Conservation (phyloP, 2,888 invertebrate genomes). For the Malachius bipustulatus region DNA sequence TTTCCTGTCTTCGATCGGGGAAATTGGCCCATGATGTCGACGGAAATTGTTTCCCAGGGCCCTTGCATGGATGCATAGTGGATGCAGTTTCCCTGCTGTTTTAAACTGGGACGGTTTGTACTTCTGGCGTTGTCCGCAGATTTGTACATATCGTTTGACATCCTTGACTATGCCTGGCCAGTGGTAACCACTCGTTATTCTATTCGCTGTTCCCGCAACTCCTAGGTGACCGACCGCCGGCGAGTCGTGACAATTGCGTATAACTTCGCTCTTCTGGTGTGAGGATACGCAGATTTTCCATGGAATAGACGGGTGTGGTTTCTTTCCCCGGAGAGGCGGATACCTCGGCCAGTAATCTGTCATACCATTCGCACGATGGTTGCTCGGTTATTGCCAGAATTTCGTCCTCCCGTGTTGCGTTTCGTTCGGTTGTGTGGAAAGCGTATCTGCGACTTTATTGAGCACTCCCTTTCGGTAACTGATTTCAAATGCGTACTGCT, state of each 20-base stretch:
- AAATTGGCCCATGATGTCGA: not conserved
- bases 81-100: not conserved
- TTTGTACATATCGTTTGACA: not conserved
- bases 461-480: slow-evolving; percentile 16
- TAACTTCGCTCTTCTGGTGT: not conserved
- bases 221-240: slow-evolving; percentile 10
- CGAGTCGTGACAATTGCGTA: not conserved
- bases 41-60: not conserved
- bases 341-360: not conserved
- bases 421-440: slow-evolving; percentile 12
- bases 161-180: slow-evolving; percentile 8
- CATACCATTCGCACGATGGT: no score
- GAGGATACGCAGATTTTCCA: not conserved
- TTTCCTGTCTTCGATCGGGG: not conserved
- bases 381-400: no score
- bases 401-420: not conserved
- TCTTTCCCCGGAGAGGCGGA: not conserved
- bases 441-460: slow-evolving; percentile 17
- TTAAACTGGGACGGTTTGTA: not conserved
- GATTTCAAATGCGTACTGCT: slow-evolving; percentile 14
- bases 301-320: not conserved
- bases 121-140: not conserved
- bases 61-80: not conserved
- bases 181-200: slow-evolving; percentile 8
- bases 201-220: slow-evolving; percentile 8